Conservation (phyloP, 37 sponge, comb jelly and placozoan species). For the Theonella swinhoei region DNA sequence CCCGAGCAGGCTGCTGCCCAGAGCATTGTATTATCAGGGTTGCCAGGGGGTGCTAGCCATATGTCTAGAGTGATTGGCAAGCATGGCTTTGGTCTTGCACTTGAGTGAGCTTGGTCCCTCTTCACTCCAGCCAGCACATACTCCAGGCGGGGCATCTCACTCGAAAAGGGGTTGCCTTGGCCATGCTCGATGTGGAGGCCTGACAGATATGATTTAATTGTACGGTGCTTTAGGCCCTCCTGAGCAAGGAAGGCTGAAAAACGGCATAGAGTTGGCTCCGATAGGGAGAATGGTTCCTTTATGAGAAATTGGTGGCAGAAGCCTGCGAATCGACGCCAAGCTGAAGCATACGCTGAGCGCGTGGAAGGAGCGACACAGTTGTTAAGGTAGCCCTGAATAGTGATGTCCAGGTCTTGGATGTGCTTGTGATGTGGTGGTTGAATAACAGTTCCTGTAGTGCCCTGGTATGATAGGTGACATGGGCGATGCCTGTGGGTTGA, state of each 20-base stretch:
- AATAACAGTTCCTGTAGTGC: neutral
- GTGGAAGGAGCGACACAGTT: neutral
- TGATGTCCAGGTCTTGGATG: neutral
- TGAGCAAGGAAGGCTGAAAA: neutral
- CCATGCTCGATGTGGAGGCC: neutral
- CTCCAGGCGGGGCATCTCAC: neutral
- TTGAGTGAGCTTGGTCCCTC: neutral
- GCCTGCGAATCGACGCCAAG: neutral
- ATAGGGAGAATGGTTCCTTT: neutral
- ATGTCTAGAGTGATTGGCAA: neutral
- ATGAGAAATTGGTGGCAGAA: neutral
- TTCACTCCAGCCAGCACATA: neutral
- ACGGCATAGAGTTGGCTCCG: neutral
- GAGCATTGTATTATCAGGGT: neutral
- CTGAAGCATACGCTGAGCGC: neutral
- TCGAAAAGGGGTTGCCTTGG: neutral
- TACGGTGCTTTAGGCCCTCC: neutral
- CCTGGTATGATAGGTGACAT: neutral
- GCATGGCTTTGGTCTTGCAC: neutral
- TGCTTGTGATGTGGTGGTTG: neutral
- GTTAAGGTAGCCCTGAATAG: neutral
- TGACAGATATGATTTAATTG: neutral
- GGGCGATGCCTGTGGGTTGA: slow-evolving; percentile 1
- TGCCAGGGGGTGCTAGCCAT: neutral
- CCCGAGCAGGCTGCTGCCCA: neutral